Base-by-base conservation (phyloP, 1,140 invertebrate species). In the Capitella teleta region DNA sequence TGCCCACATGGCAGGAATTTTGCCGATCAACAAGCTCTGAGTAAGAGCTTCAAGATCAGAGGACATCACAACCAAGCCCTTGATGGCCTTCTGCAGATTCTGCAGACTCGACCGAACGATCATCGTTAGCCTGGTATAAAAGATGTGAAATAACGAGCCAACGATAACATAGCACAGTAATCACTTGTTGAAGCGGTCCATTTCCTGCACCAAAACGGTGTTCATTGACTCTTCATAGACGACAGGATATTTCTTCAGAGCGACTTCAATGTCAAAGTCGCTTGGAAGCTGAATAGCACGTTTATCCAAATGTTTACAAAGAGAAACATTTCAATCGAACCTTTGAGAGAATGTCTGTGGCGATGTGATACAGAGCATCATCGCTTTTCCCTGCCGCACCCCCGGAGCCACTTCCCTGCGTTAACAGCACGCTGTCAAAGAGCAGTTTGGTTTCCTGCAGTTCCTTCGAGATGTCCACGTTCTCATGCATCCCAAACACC, bases 401-500 rank as follows among this genome's bases (percentile, higher is more conserved):
- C 18, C 64, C 63, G 19, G 52, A 55, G 6, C 55, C 53, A 3
- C 58, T 50, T 0, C 72, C 72, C 51, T 72, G 64, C 21, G 70
- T 72, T 2, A 76, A 57, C 26, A 74, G 54, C 10, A 73, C 66
- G 14, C 64, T 67, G 46, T 70, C 66, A 59, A 74, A 72, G 45
- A 74, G 42, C 21, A 60, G 47, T 36, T 62, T 66, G 1, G 68
- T 71, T 28, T 72, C 71, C 53, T 70, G 66, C 16, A 74, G 57
- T 45, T 73, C 71, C 42, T 68, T 64, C 0, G 68, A 66, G 45
- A 74, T 73, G 49, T 74, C 72, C 0, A 72, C 69, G 56, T 74
- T 74, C 24, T 73, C 70, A 52, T 74, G 70, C 67, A 74, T 68
- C 21, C 72, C 72, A 61, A 73, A 74, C 36, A 74, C 62, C 54